Base-by-base conservation (phyloP, 2,113 vertebrate genomes). In the Notothenia rossii region DNA sequence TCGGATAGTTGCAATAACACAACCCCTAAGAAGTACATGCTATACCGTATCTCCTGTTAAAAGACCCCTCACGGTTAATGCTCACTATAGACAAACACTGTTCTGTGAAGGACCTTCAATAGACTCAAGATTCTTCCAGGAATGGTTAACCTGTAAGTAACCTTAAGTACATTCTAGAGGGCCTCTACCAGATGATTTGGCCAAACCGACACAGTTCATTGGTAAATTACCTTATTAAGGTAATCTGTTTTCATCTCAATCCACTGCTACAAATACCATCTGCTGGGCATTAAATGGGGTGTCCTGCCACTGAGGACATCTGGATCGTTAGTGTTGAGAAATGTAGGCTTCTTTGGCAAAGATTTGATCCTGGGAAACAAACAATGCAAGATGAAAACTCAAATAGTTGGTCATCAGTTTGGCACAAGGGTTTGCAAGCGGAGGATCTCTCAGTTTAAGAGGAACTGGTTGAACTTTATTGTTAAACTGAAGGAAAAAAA, bases 211-310 rank as follows among this genome's bases (percentile, higher is more conserved):
- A 79, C 75, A 79, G 87, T 86, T 87, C 84, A 90, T 33, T 84
- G 67, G 82, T 88, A 84, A 89, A 89, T 85, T 50, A 88, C 87
- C 84, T 88, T 75, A 86, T 90, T 85, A 40, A 75, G 79, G 67
- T 86, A 85, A 90, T 93, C 90, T 75, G 77, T 90, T 86, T 89
- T 81, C 65, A 85, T 75, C 82, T 82, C 80, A 84, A 79, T 89
- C 77, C 79, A 84, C 77, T 18, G 11, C 64, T 73, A 75, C 85
- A 86, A 89, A 86, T 87, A 64, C 61, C 89, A 88, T 91, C 84
- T 93, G 89, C 80, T 79, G 63, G 18, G 36, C 58, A 81, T 88
- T 87, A 88, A 70, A 89, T 68, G 22, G 86, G 70, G 87, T 88
- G 71, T 79, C 79, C 68, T 70, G 74, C 82, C 77, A 82, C 82